Percentiles rank a stretch among this genome's conserved stretches.
Conservation (phyloP, 1,140 invertebrate genomes). For the Uloborus diversus region DNA sequence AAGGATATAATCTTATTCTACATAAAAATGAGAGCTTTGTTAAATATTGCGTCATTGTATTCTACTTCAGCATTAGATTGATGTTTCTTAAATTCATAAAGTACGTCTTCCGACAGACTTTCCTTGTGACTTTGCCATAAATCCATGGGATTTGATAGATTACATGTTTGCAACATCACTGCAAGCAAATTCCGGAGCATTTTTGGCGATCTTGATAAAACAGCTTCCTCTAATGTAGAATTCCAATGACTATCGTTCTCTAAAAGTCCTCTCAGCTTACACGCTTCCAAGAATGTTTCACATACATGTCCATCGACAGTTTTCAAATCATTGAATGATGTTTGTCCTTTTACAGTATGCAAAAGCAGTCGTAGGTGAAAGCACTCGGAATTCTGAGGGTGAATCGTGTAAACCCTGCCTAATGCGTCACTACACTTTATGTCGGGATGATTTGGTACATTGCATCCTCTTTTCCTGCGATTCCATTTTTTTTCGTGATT, state of each 20-base stretch:
- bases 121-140: too few relatives aligned
- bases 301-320: conserved; percentile 59
- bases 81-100: too few relatives aligned
- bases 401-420: conserved; percentile 63
- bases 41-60: too few relatives aligned
- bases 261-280: conserved; percentile 62
- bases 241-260: conserved; percentile 64
- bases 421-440: conserved; percentile 58
- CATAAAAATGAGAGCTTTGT: too few relatives aligned
- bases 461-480: conserved; percentile 59
- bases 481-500: conserved; percentile 5
- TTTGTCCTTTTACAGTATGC: conserved; percentile 59
- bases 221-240: conserved; percentile 62
- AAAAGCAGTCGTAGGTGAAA: conserved; percentile 62
- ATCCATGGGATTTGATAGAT: too few relatives aligned
- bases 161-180: too few relatives aligned
- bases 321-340: conserved; percentile 58
- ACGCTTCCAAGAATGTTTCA: conserved; percentile 57
- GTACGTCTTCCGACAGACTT: too few relatives aligned
- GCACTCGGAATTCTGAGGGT: conserved; percentile 63
- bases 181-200: too few relatives aligned
- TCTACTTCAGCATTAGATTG: too few relatives aligned
- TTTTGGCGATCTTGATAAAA: too few relatives aligned
- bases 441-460: conserved; percentile 60
- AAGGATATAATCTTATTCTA: too few relatives aligned